Percentiles rank a stretch among this genome's conserved stretches.
Conservation (phyloP, 2,113 vertebrate species). For the Odocoileus hemionus region DNA sequence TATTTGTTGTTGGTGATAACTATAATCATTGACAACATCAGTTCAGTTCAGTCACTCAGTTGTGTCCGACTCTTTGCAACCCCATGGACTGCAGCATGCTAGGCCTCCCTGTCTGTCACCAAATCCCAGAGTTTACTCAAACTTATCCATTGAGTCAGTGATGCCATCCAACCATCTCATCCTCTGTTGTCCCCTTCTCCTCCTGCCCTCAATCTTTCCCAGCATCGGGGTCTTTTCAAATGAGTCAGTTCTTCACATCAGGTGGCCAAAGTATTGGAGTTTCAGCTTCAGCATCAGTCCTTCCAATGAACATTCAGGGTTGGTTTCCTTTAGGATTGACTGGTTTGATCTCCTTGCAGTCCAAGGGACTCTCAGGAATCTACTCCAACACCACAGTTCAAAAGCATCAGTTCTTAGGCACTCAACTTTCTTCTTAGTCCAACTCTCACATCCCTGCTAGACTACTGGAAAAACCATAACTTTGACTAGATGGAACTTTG, state of each 20-base stretch:
- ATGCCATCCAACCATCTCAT: neutral
- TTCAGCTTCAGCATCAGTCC: neutral
- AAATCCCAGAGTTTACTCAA: neutral
- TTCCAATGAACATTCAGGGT: neutral
- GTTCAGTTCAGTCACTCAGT: neutral
- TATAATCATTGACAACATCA: neutral
- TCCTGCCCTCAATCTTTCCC: fast-evolving
- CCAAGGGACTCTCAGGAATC: neutral
- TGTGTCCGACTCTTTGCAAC: fast-evolving
- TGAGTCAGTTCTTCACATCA: neutral
- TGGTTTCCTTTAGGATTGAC: neutral
- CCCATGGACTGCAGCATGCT: neutral
- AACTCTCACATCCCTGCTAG: neutral
- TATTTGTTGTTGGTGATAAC: neutral
- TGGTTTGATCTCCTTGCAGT: neutral
- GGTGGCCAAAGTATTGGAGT: neutral
- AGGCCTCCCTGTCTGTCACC: neutral
- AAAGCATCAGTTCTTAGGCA: neutral
- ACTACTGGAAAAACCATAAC: neutral
- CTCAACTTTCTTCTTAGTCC: neutral
- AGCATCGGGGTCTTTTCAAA: neutral
- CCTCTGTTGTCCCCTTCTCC: neutral
- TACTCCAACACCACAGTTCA: neutral
- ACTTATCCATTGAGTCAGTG: neutral
- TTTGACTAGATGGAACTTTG: neutral